phyloP scores from a whole-genome alignment of 2,113 vertebrate genomes.

The Oncorhynchus mykiss region DNA sequence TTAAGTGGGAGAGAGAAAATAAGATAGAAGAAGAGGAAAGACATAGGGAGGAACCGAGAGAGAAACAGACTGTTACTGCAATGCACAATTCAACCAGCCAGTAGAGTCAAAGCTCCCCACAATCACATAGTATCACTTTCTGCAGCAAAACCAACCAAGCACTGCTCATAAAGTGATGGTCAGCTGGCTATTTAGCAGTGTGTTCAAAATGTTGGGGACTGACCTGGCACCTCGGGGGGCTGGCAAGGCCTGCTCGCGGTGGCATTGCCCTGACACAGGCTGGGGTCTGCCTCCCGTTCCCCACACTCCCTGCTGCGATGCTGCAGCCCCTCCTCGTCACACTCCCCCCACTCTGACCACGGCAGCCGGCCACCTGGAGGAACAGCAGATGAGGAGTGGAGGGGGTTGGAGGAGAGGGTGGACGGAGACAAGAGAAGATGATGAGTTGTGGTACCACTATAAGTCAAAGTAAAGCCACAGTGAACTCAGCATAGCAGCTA shows the following conservation, averaged over 20 bases:
- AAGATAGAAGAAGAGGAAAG: neutral
- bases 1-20: neutral
- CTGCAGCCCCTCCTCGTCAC: conserved; percentile 83
- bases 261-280: conserved; percentile 83
- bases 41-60: neutral
- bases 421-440: neutral
- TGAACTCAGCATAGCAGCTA: too few species aligned
- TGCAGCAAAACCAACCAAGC: neutral
- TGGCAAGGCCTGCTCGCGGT: conserved; percentile 84
- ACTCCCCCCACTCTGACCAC: conserved; percentile 90
- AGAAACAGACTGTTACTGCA: neutral
- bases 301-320: conserved; percentile 81
- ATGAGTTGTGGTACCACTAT: neutral
- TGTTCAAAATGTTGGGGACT: neutral
- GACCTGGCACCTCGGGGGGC: conserved; percentile 86
- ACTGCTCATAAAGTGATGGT: neutral
- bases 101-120: neutral
- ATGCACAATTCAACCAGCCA: neutral
- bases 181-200: neutral
- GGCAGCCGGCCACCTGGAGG: conserved; percentile 82
- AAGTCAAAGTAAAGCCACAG: too few species aligned
- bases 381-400: neutral
- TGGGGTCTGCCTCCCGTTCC: conserved; percentile 54
- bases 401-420: neutral
- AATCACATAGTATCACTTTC: neutral